phyloP scores from a whole-genome alignment of 2,888 invertebrate genomes.

The Linnaemya vulpina region DNA sequence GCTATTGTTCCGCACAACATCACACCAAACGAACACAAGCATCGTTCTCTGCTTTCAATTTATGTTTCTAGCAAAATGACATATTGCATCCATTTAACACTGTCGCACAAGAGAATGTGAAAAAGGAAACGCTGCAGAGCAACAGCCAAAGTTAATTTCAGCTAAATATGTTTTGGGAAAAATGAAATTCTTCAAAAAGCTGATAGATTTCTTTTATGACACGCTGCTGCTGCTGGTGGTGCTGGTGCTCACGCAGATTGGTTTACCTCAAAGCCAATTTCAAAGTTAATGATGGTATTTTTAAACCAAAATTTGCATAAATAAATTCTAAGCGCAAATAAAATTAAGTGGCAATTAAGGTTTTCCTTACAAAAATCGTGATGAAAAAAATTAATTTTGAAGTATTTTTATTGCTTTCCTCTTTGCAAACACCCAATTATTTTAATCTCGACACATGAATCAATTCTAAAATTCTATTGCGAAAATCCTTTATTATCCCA shows the following conservation, averaged over 20 bases:
- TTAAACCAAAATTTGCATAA: conserved; percentile 42
- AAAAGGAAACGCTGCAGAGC: conserved; percentile 32
- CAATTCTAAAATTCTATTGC: conserved; percentile 33
- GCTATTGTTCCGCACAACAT: conserved; percentile 57
- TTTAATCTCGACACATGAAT: conserved; percentile 49
- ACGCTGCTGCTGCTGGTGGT: background rate
- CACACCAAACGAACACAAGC: conserved; percentile 68
- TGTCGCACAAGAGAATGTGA: conserved; percentile 74
- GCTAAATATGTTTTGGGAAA: conserved; percentile 58
- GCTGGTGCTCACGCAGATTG: too few species aligned
- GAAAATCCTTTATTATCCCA: conserved; percentile 48
- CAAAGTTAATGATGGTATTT: conserved; percentile 54
- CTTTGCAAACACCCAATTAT: conserved; percentile 58
- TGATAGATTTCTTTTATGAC: conserved; percentile 64
- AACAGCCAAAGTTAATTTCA: conserved; percentile 45
- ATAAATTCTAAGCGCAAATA: background rate
- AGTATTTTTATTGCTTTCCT: background rate
- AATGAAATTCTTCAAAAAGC: conserved; percentile 53
- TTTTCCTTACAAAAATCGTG: background rate
- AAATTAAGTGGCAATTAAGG: conserved; percentile 22
- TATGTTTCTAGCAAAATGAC: conserved; percentile 76
- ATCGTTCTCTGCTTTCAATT: conserved; percentile 62
- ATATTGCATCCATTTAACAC: conserved; percentile 82
- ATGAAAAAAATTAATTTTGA: background rate
- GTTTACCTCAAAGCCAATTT: conserved; percentile 65